These are phyloP conservation scores for Ctenodactylus gundi DNA, from an alignment of 2,113 vertebrate genomes.

Conservation along the genomic window DNA sequence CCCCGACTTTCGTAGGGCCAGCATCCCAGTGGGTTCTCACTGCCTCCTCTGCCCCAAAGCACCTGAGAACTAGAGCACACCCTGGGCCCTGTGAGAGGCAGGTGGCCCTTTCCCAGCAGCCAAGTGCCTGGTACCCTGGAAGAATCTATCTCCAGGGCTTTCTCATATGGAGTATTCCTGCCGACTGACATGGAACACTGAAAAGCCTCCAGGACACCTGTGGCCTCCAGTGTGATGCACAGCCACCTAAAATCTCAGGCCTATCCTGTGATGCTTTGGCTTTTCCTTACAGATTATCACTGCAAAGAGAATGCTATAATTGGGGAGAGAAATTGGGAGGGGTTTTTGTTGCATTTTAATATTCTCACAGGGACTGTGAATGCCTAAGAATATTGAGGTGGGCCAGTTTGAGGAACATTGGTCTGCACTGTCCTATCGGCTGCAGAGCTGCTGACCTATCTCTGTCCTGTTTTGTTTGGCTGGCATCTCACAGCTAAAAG, in stretches of 20 bases:
- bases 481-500: rapidly evolving
- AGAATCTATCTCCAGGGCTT: rapidly evolving
- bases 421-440: too few relatives aligned
- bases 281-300: neutral
- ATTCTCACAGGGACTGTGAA: neutral
- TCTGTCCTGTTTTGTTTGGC: neutral
- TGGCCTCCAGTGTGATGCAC: neutral
- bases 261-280: neutral
- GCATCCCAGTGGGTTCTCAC: rapidly evolving
- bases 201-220: rapidly evolving
- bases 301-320: neutral
- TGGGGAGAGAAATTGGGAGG: neutral
- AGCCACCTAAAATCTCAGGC: neutral
- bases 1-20: rapidly evolving
- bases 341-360: neutral
- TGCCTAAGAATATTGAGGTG: neutral
- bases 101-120: neutral
- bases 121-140: neutral
- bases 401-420: neutral
- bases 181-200: neutral
- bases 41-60: neutral
- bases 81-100: too few relatives aligned
- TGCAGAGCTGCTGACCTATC: rapidly evolving
- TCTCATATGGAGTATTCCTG: rapidly evolving
- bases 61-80: neutral